Evolutionary conservation across 1,140 invertebrate species (phyloP), one percentile per base, ranked within the genome.

Genomic region (Forficula auricularia): DNA sequence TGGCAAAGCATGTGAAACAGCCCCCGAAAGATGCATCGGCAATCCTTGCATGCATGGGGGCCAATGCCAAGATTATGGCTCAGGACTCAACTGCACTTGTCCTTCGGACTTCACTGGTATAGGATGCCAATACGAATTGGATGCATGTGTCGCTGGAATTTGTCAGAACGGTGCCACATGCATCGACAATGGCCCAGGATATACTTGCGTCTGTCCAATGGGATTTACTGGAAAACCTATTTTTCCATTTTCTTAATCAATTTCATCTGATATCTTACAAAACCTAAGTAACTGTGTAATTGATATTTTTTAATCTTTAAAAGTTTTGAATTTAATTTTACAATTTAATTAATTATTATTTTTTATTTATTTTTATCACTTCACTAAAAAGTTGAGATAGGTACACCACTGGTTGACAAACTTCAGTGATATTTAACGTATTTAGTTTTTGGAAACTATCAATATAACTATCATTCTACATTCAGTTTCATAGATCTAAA

Each of bases 1-100:
- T 57, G 88, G 87, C 10, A 92, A 94, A 64, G 79, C 88, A 54
- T 95, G 90, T 58, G 87, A 95, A 62, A 90, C 85, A 1, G 87
- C 90, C 0, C 91, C 91, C 14, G 86, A 95, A 62, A 71, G 90
- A 40, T 96, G 91, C 54, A 88, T 96, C 47, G 91, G 91, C 2
- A 84, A 87, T 54, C 91, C 91, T 6, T 96, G 91, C 57, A 90
- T 91, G 82, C 87, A 96, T 52, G 83, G 82, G 35, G 91, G 90
- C 38, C 78, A 78, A 55, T 94, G 89, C 53, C 83, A 86, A 64
- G 91, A 96, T 58, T 95, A 86, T 55, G 90, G 90, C 12, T 92
- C 87, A 1, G 89, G 88, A 2, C 64, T 95, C 0, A 95, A 96
- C 55, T 96, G 91, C 53, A 80, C 87, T 15, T 96, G 91, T 55